Conservation (phyloP, 2,797 vertebrate genomes). For the Arrhamphus sclerolepis region DNA sequence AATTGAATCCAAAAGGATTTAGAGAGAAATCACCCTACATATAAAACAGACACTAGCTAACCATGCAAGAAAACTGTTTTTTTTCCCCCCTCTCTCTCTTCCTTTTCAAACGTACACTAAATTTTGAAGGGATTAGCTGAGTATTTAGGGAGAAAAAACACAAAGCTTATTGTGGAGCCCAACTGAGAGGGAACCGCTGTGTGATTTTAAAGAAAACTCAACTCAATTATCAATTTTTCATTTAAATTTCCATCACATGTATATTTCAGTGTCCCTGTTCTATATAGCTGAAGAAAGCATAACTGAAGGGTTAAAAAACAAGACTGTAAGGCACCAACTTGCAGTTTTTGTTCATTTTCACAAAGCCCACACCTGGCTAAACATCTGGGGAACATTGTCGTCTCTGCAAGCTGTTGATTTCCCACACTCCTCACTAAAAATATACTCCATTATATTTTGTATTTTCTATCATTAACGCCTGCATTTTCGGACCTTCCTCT, state of each 20-base stretch:
- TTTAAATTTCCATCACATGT: slow-evolving; percentile 12
- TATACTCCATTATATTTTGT: no score
- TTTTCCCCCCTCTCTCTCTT: no score
- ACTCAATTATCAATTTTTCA: slow-evolving; percentile 28
- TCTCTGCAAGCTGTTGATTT: not conserved
- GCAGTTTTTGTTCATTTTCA: not conserved
- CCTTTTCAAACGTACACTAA: slow-evolving; percentile 22
- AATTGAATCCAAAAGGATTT: slow-evolving; percentile 61
- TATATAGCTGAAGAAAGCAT: not conserved
- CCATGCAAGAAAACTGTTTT: slow-evolving; percentile 10
- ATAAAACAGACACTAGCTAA: slow-evolving; percentile 18
- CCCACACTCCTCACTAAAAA: not conserved
- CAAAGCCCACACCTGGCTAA: slow-evolving; percentile 6
- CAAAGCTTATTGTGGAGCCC: slow-evolving; percentile 47
- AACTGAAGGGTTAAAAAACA: slow-evolving; percentile 12
- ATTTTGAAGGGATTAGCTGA: slow-evolving; percentile 53
- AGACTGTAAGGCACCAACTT: not conserved
- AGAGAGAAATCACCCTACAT: slow-evolving; percentile 33
- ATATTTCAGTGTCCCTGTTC: slow-evolving; percentile 10
- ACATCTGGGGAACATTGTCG: not conserved
- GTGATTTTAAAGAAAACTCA: slow-evolving; percentile 47
- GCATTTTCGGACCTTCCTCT: not conserved
- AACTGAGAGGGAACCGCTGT: slow-evolving; percentile 47
- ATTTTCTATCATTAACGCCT: not conserved
- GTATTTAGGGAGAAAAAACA: slow-evolving; percentile 18